These are phyloP conservation scores for Notolabrus celidotus DNA, from an alignment of 2,797 vertebrate genomes.

Conservation along the genomic window DNA sequence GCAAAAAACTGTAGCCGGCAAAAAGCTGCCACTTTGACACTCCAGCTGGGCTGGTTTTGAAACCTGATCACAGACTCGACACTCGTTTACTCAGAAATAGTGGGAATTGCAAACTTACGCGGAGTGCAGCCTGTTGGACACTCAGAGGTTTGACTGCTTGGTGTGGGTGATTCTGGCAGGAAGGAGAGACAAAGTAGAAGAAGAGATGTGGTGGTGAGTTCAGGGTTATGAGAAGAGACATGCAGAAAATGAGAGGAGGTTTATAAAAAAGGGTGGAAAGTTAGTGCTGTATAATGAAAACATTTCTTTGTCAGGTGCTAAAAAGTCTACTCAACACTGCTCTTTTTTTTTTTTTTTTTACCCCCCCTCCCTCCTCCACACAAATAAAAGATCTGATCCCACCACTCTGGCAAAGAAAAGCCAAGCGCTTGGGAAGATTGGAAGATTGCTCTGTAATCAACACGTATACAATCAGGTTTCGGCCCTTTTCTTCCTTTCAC, in stretches of 20 bases:
- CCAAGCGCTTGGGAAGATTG: constrained; percentile 83
- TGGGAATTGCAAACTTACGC: constrained; percentile 59
- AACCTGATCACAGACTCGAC: neutral
- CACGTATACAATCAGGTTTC: constrained; percentile 79
- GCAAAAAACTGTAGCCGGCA: neutral
- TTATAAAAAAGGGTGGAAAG: constrained; percentile 36
- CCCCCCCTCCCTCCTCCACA: neutral
- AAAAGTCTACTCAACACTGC: constrained; percentile 67
- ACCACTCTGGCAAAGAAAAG: constrained; percentile 75
- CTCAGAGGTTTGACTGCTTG: constrained; percentile 26
- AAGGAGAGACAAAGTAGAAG: neutral
- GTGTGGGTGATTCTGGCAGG: constrained; percentile 31
- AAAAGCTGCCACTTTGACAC: constrained; percentile 21
- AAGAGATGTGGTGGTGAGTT: constrained; percentile 2
- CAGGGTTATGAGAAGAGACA: constrained; percentile 16
- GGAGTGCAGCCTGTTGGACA: constrained; percentile 61
- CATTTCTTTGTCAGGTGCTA: constrained; percentile 73
- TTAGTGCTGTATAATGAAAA: constrained; percentile 69
- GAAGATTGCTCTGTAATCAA: constrained; percentile 85
- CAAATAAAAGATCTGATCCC: constrained; percentile 75
- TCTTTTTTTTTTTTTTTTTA: constrained; percentile 16
- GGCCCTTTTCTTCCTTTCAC: constrained; percentile 80
- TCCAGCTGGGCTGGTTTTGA: constrained; percentile 43
- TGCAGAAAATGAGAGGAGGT: constrained; percentile 7
- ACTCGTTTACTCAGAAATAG: constrained; percentile 9